Base-by-base conservation (phyloP, 2,797 vertebrate genomes). In the Eulemur coronatus region DNA sequence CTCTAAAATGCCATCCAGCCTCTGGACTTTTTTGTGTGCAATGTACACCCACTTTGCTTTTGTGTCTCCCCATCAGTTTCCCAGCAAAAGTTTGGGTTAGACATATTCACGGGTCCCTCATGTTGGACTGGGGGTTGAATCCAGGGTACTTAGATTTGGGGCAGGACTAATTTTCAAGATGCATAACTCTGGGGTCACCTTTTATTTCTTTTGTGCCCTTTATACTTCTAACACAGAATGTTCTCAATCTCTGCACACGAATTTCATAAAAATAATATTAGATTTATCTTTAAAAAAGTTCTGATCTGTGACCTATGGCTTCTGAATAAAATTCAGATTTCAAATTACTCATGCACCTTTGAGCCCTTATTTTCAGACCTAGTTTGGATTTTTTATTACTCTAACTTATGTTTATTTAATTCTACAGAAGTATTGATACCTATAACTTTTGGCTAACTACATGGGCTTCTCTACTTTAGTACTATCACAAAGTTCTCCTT, bases 311-410 rank as follows among this genome's bases (percentile, higher is more conserved):
- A 69, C 38, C 15, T n/a, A 22, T 14, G 17, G 7, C 14, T 86
- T 95, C 28, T 17, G 12, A 50, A 38, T 63, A 59, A 75, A 91
- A 67, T 73, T 89, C 38, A 80, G 41, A 52, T 65, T 70, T 88
- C 13, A 86, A 1, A 41, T 50, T 35, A 94, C 61, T 9, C 1
- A 28, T 28, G 35, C 5, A 30, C 5, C 14, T 88, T 88, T 52
- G 46, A 78, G 48, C 9, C 22, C 48, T 65, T 57, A 70, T 67
- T 48, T 81, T 73, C 28, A 65, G 17, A 50, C 50, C 6, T 41
- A 0, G 33, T 63, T 69, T 61, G 35, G 24, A 72, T 8, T 75
- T 11, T 35, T 79, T 70, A 7, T 55, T 79, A 65, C 52, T 5
- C 15, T 8, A 22, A 26, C 24, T 75, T 14, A 0, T 55, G 1